Conservation (phyloP, 2,113 vertebrate species). For the Pavo muticus region DNA sequence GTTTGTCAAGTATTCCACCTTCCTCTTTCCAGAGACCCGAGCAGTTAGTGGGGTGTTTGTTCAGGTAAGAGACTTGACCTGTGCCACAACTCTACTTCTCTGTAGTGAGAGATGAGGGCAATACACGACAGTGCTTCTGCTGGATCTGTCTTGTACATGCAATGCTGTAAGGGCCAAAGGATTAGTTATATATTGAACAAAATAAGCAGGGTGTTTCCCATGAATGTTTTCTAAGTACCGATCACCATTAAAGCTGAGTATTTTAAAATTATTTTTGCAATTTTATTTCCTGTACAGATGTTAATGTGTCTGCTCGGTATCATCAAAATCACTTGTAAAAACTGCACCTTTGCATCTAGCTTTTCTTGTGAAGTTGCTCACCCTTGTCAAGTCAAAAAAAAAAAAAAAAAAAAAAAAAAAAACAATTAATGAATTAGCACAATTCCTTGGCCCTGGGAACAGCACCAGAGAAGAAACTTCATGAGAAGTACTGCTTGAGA, state of each 20-base stretch:
- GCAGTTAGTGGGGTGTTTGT: background rate
- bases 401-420: background rate
- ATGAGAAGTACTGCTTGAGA: background rate
- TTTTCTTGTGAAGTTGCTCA: background rate
- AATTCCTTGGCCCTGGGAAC: background rate
- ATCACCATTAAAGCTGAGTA: background rate
- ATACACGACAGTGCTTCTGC: background rate
- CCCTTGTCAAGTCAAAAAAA: background rate
- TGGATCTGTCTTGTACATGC: background rate
- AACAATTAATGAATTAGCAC: background rate
- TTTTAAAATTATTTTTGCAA: background rate
- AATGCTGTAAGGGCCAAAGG: background rate
- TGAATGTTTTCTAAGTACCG: background rate
- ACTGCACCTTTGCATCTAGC: background rate
- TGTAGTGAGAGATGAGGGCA: background rate
- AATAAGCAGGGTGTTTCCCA: background rate
- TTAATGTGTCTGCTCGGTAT: background rate
- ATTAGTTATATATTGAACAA: background rate
- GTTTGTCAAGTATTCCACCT: background rate
- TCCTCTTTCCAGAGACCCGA: background rate
- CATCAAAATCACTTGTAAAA: background rate
- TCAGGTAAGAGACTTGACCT: background rate
- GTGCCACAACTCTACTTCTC: background rate
- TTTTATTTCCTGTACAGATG: background rate
- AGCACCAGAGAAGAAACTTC: background rate